phyloP scores from a whole-genome alignment of 92 coral and sea anemone species.

The Diadumene lineata region DNA sequence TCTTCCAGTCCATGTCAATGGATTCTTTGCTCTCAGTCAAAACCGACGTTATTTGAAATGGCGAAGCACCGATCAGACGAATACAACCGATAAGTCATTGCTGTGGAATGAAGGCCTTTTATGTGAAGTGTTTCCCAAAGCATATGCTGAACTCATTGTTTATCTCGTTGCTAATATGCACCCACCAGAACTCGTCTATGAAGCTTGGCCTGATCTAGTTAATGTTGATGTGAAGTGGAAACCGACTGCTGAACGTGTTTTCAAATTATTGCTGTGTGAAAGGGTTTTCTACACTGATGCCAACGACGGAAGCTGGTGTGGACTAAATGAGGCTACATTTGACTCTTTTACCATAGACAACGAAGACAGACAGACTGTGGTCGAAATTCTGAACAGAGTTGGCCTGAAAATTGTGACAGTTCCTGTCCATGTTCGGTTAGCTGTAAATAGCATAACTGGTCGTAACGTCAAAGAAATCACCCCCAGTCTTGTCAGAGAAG shows the following conservation, averaged over 20 bases:
- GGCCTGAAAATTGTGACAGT: conserved; percentile 54
- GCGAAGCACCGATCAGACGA: conserved; percentile 62
- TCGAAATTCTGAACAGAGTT: conserved; percentile 17
- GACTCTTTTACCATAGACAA: conserved; percentile 11
- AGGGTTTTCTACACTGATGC: conserved; percentile 44
- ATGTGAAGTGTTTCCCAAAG: conserved; percentile 59
- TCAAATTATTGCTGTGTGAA: conserved; percentile 30
- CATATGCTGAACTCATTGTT: conserved; percentile 60
- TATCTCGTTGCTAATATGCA: conserved; percentile 1
- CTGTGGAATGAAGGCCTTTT: conserved; percentile 72
- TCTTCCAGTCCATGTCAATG: conserved; percentile 80
- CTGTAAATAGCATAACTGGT: conserved; percentile 4
- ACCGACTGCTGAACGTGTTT: background rate
- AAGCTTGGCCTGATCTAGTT: conserved; percentile 68
- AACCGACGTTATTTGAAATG: conserved; percentile 80
- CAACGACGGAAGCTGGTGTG: conserved; percentile 66
- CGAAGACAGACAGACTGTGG: conserved; percentile 18
- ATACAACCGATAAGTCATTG: conserved; percentile 64
- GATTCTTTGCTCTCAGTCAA: conserved; percentile 79
- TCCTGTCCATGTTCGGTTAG: conserved; percentile 47
- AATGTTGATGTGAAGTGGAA: conserved; percentile 63
- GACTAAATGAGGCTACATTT: conserved; percentile 40
- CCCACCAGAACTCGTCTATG: conserved; percentile 33
- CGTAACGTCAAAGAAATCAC: conserved; percentile 35
- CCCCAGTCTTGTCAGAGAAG: conserved; percentile 46